Percentiles rank a stretch among this genome's conserved stretches.
Conservation (phyloP, 1,140 invertebrate genomes). For the Drosophila truncata region DNA sequence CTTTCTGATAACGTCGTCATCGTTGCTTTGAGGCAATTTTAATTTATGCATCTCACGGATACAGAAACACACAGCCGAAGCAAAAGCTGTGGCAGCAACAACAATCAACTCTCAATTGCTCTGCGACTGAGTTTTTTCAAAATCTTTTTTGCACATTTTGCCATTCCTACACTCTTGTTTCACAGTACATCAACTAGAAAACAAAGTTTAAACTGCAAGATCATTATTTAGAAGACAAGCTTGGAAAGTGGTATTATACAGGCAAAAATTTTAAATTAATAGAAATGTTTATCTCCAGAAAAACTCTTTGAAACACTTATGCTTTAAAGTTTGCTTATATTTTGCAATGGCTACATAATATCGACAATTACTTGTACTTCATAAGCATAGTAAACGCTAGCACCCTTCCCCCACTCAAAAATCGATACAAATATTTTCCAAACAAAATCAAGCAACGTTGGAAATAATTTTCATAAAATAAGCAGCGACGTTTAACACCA, state of each 20-base stretch:
- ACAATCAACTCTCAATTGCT: constrained; percentile 61
- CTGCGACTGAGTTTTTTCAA: constrained; percentile 30
- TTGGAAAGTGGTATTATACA: no score
- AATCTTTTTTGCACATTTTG: constrained; percentile 56
- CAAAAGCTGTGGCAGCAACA: constrained; percentile 25
- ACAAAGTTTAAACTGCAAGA: background rate
- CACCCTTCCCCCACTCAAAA: background rate
- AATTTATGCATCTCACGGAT: constrained; percentile 72
- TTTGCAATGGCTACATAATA: background rate
- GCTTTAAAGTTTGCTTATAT: background rate
- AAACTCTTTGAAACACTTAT: background rate
- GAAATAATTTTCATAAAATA: constrained; percentile 10
- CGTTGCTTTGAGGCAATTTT: constrained; percentile 73
- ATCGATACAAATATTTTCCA: constrained; percentile 28
- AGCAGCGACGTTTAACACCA: background rate
- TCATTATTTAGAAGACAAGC: background rate
- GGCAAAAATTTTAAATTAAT: background rate
- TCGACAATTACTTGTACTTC: background rate
- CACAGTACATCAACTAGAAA: constrained; percentile 1
- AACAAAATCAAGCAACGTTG: constrained; percentile 12
- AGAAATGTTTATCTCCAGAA: background rate
- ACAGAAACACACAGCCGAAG: constrained; percentile 26
- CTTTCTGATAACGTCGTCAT: constrained; percentile 72
- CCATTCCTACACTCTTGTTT: constrained; percentile 47
- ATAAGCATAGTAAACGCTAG: background rate